phyloP scores from a whole-genome alignment of 37 sponge, comb jelly and placozoan genomes.

The Mnemiopsis leidyi region DNA sequence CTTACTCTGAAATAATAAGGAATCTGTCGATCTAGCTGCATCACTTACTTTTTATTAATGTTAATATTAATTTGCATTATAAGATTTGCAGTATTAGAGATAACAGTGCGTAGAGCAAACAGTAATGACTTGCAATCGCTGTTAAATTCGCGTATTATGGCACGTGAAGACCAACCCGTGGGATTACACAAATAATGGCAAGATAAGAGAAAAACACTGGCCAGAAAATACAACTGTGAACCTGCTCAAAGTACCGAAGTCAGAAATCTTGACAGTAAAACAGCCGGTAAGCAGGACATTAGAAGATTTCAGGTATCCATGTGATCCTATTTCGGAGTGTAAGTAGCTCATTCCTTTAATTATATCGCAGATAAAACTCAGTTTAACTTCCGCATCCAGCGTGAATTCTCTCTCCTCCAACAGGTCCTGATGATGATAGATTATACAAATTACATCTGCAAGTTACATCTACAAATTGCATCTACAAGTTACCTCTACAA shows the following conservation, averaged over 20 bases:
- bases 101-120: too few species aligned
- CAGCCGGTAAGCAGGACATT: background rate
- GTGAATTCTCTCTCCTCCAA: background rate
- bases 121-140: too few species aligned
- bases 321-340: background rate
- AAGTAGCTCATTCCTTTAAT: background rate
- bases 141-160: background rate
- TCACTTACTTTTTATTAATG: too few species aligned
- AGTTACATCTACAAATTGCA: too few species aligned
- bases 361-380: constrained; percentile 17
- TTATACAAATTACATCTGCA: too few species aligned
- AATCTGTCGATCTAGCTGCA: too few species aligned
- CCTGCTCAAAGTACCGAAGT: constrained; percentile 9
- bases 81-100: too few species aligned
- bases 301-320: background rate
- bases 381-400: background rate
- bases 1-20: background rate
- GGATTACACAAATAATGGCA: background rate
- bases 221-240: too few species aligned
- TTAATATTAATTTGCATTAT: too few species aligned
- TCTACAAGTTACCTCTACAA: too few species aligned
- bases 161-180: background rate
- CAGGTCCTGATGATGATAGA: too few species aligned
- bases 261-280: background rate
- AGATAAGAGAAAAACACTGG: too few species aligned